Evolutionary conservation across 2,888 invertebrate species (phyloP), one percentile per base, ranked within the genome.

Genomic region (Bombylius discolor): DNA sequence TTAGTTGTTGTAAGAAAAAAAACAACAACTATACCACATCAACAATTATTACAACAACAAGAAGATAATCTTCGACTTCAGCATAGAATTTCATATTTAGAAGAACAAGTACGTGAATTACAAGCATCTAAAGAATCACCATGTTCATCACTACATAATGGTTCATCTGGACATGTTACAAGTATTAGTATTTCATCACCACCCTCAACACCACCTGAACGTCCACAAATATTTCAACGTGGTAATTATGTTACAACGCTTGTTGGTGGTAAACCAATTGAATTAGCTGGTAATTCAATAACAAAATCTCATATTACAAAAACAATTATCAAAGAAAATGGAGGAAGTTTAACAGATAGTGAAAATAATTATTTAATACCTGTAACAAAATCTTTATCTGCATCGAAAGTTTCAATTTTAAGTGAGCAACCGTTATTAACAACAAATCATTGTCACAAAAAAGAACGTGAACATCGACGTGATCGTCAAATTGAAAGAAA

Each of bases 41-140:
- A 73, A 57, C 72, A 72, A 55, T 60, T 72, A 1, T 65, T 71
- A 44, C 70, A 71, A 59, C 70, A 76, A 31, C 82, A 84, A 65
- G 79, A 85, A 32, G 91, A 91, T 73, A 91, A 90, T 75, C 82
- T 89, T 59, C 78, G 91, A 52, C 78, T 92, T 58, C 89, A 89
- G 13, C 92, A 92, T 72, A 79, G 92, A 62, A 92, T 92, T 66
- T 88, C 89, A 4, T 92, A 92, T 72, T 79, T 93, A 57, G 92
- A 93, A 71, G 91, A 92, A 68, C 91, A 91, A 74, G 89, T 89
- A 61, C 76, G 78, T 1, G 82, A 83, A 63, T 70, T 84, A 51
- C 76, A 83, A 54, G 71, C 61, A 4, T 63, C 64, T 4, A 73
- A 73, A 60, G 71, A 71, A 34, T 5, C 49, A 39, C 46, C 54